Evolutionary conservation across 2,797 vertebrate species (phyloP).

Genomic region (Oreochromis mossambicus): DNA sequence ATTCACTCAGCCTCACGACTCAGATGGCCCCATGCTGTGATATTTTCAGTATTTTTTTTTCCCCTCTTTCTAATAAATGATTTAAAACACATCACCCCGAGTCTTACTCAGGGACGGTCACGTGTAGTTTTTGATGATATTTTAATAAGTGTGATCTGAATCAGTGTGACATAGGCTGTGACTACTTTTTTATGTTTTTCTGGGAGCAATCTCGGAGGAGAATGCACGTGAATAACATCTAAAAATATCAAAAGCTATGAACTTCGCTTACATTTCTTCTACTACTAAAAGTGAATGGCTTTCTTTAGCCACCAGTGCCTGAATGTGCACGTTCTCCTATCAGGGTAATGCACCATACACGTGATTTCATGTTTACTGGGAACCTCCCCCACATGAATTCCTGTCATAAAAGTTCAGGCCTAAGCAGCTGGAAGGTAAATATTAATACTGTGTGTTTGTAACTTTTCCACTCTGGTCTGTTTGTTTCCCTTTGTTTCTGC

Average conservation of each 20-base stretch:
- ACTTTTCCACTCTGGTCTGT: neutral
- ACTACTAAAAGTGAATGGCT: neutral
- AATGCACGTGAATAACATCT: neutral
- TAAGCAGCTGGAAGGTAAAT: neutral
- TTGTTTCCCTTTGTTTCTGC: constrained; percentile 36
- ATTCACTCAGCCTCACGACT: neutral
- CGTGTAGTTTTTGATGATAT: neutral
- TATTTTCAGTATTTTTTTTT: neutral
- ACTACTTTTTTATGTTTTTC: neutral
- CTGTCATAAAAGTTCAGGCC: neutral
- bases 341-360: neutral
- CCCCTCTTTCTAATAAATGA: neutral
- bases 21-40: neutral
- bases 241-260: constrained; percentile 9
- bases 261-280: constrained; percentile 5
- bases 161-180: neutral
- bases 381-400: neutral
- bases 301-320: neutral
- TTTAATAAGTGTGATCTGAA: neutral
- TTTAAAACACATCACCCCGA: neutral
- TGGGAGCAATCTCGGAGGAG: neutral
- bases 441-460: neutral
- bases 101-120: neutral
- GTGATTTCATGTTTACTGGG: neutral
- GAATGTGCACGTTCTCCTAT: neutral